Base-by-base conservation (phyloP, 2,797 vertebrate genomes). In the Ctenosaura bakeri region DNA sequence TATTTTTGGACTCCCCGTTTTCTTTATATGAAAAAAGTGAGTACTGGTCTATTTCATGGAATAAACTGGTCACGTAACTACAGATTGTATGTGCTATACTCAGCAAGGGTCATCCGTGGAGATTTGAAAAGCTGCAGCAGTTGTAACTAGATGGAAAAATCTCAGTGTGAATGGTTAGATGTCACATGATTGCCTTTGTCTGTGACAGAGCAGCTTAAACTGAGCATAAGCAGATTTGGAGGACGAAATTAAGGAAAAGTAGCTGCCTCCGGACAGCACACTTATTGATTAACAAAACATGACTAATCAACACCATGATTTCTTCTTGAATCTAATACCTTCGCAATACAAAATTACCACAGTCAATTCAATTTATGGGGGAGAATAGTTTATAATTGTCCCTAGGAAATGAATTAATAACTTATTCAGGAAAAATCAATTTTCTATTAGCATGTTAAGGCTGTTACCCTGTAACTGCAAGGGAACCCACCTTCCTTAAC, bases 381-480 rank as follows among this genome's bases (percentile, higher is more conserved):
- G 85, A 42, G 90, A 83, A 81, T 62, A 89, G 89, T 64, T 92
- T 88, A 90, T 82, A 38, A 90, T 89, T 92, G 18, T 56, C 92
- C 76, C 8, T 85, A 94, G 92, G 35, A 92, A 85, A 85, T 9
- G 59, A 91, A 94, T 94, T 95, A 95, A 93, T 92, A 94, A 92
- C 82, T 91, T 83, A 95, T 94, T 95, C 90, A 93, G 90, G 88
- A 93, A 92, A 46, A 92, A 95, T 93, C 86, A 91, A 59, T 94
- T 95, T 94, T 95, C 93, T 91, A 95, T 96, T 94, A 94, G 83
- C 0, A 0, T 35, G 81, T 79, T 95, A 94, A 96, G 89, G 78
- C 88, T 93, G 82, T 93, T 94, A 90, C 89, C 29, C 86, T 26
- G 50, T 82, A 91, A 89, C 84, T 93, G 89, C 88, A 90, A 95